phyloP scores from a whole-genome alignment of 2,113 vertebrate genomes.

The Genyomyrus donnyi region DNA sequence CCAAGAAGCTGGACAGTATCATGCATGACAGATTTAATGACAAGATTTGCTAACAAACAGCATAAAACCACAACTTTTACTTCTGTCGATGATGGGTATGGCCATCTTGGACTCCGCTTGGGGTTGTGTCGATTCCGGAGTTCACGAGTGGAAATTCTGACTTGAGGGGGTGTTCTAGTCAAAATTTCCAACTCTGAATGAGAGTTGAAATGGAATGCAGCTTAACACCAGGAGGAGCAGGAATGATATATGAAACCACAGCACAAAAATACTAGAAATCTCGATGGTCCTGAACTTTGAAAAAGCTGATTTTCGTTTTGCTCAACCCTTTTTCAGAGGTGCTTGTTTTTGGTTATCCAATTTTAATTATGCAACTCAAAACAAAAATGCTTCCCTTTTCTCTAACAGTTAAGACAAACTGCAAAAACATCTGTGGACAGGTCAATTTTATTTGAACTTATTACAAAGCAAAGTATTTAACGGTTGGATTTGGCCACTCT shows the following conservation, averaged over 20 bases:
- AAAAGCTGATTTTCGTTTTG: background rate
- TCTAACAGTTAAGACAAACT: background rate
- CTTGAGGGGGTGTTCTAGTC: no score
- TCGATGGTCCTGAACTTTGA: background rate
- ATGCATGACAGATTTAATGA: no score
- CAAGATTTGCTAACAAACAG: no score
- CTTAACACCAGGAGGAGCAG: background rate
- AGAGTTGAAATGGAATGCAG: no score
- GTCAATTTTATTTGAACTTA: conserved; percentile 52
- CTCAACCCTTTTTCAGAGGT: background rate
- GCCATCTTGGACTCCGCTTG: no score
- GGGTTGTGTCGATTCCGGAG: no score
- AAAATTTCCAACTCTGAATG: no score
- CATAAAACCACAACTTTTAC: no score
- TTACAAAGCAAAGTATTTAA: conserved; percentile 56
- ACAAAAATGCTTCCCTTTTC: background rate
- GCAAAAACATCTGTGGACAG: background rate
- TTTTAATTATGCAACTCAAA: background rate
- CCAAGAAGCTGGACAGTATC: no score
- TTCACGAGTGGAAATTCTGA: no score
- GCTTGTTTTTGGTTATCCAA: background rate
- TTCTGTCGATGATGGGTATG: no score
- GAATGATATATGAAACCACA: background rate
- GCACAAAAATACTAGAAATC: background rate
- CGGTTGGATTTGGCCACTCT: conserved; percentile 94